Percentiles rank a stretch among this genome's conserved stretches.
phyloP scores from a whole-genome alignment of 2,888 invertebrate species.

The Odontomyia ornata region DNA sequence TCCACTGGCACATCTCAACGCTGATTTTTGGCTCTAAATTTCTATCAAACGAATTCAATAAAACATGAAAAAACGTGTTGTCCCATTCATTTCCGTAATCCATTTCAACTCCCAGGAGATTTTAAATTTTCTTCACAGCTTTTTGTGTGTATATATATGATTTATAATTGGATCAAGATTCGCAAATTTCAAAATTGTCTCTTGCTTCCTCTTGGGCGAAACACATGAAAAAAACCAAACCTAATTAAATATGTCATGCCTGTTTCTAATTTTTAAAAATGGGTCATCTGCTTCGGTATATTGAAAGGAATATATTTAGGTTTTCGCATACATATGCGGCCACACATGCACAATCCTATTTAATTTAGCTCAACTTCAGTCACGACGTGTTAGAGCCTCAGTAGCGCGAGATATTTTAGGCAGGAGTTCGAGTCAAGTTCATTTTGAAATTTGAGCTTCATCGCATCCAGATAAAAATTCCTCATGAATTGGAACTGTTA shows the following conservation, averaged over 20 bases:
- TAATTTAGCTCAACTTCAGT: neutral
- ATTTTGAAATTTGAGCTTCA: constrained; percentile 28
- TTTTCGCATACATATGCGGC: neutral
- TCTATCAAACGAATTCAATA: too few species aligned
- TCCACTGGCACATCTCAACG: too few species aligned
- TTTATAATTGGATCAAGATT: too few species aligned
- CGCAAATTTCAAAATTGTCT: too few species aligned
- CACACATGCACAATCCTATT: neutral
- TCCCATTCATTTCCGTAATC: too few species aligned
- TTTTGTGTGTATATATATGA: too few species aligned
- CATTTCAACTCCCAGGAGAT: too few species aligned
- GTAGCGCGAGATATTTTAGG: neutral
- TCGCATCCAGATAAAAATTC: neutral
- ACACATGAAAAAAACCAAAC: too few species aligned
- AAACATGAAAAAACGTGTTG: too few species aligned
- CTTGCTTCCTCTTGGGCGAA: too few species aligned
- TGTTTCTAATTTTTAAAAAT: neutral
- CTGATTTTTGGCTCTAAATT: too few species aligned
- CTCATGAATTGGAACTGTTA: neutral
- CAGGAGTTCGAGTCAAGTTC: constrained; percentile 15
- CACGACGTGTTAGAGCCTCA: neutral
- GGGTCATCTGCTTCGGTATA: neutral
- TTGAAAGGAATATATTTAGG: neutral
- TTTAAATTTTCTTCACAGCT: too few species aligned
- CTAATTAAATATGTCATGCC: neutral